Evolutionary conservation across 2,797 vertebrate genomes (phyloP), one percentile per base, ranked within the genome.

Genomic region (Rhinella marina): DNA sequence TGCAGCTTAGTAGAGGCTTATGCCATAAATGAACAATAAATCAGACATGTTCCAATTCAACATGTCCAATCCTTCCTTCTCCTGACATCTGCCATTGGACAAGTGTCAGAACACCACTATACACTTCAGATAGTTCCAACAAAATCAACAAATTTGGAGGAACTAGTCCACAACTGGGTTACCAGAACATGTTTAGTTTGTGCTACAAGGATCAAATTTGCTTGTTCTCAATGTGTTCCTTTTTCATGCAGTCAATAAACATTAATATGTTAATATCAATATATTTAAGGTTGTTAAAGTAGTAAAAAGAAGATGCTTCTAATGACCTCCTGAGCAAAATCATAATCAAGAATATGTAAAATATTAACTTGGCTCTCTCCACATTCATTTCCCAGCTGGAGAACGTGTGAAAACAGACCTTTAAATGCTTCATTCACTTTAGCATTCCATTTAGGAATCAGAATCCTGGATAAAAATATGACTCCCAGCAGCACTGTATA

Each of bases 381-480:
- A 61, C 25, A 52, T 62, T 82, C 9, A 79, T 66, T 82, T 86
- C 52, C 85, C 88, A 89, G 80, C 80, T 89, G 84, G 59, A 86
- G n/a, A 82, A 89, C 48, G 88, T 83, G 85, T 41, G 61, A 89
- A 86, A 89, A 64, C 68, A 86, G 81, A 70, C 79, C 75, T 85
- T 50, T 82, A 82, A 57, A 78, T 82, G 48, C 61, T 56, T 52
- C 62, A 86, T 86, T 89, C 79, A 89, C 82, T 86, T 66, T 13
- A 76, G 87, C 56, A 82, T 85, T 89, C 80, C 88, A 86, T 86
- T 54, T 75, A 82, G 79, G 54, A 89, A 89, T 82, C 61, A 86
- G 61, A 77, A 86, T 86, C 59, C 59, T 82, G 79, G 68, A 82
- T 81, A 70, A 72, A 81, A 83, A 84, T 83, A 29, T 54, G 66